Evolutionary conservation across 2,888 invertebrate genomes (phyloP), one percentile per base, ranked within the genome.

Genomic region (Drosophila melanosoma): DNA sequence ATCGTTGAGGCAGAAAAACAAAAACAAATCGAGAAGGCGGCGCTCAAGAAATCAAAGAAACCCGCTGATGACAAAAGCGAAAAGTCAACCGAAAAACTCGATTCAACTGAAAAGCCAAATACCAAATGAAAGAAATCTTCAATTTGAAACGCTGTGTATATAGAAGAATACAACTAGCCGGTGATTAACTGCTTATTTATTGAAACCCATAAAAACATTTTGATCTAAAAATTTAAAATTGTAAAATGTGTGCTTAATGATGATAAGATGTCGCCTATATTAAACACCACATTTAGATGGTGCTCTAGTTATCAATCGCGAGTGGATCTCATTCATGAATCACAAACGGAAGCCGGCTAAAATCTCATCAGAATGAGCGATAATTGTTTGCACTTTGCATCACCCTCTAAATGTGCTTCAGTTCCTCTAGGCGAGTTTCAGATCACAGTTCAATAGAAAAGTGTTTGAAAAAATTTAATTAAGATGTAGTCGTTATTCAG

Each of bases 1-100:
- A 69, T 77, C 42, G 74, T 86, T 17, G 88, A 87, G 61, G 91
- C 90, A 2, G 92, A 92, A 32, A 89, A 86, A 57, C 79, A 83
- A 29, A 90, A 92, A 36, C 76, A 78, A 32, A 81, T 74, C 23
- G 86, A 90, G 51, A 87, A 89, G 54, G 69, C 70, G 11, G 69
- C 71, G 12, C 74, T 81, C 6, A 89, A 83, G 45, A 88, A 80
- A 35, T 35, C 76, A 0, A 86, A 82, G 42, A 68, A 75, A 36
- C 2, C 54, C 26, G 38, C 29, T 1, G 66, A 67, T 15, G 6
- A 2, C 59, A 0, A 79, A 87, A 53, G 12, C 71, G 79, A 73
- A 48, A 84, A 84, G 11, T n/a, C 57, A 0, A 57, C n/a, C 20
- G 68, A 74, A 15, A 58, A 73, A 40, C 62, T 62, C 23, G 79